Evolutionary conservation across 2,888 invertebrate species (phyloP), one percentile per base, ranked within the genome.

Genomic region (Molorchus minor): DNA sequence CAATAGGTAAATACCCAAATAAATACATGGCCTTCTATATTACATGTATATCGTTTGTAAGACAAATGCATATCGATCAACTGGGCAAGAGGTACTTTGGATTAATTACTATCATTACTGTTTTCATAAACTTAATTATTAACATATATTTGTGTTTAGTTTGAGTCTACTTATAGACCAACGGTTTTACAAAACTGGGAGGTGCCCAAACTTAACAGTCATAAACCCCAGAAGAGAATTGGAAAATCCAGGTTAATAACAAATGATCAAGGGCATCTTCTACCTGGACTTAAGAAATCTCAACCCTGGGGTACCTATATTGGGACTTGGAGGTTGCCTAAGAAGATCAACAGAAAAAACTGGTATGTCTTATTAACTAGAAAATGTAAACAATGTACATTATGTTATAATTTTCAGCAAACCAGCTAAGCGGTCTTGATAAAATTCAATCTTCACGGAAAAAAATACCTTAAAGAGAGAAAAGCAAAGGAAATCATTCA

Each of bases 101-200:
- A 30, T 30, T 49, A 30, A 49, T 47, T 53, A 13, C 43, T n/a
- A n/a, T n/a, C n/a, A n/a, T n/a, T n/a, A n/a, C n/a, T n/a, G n/a
- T n/a, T n/a, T n/a, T n/a, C n/a, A n/a, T n/a, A n/a, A n/a, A n/a
- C n/a, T n/a, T n/a, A 72, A 64, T 4, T 52, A 35, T 36, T 41
- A 3, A 21, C 8, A 49, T 43, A 12, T 43, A 58, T 59, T 61
- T 61, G 25, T 61, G 36, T 58, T 59, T 66, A 73, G 73, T 90
- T 86, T 77, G 88, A 90, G 71, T 82, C 80, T 52, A 85, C 86
- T 58, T 87, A 86, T 68, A 82, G 82, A 38, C 85, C 90, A 4
- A 83, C 81, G 67, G 82, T 84, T 16, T 80, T 89, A 15, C 82
- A 85, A 43, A 90, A 90, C 79, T 88, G 87, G 87, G 83, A 88